Evolutionary conservation across 2,888 invertebrate species (phyloP).

Genomic region (Strigamia transsilvanica): DNA sequence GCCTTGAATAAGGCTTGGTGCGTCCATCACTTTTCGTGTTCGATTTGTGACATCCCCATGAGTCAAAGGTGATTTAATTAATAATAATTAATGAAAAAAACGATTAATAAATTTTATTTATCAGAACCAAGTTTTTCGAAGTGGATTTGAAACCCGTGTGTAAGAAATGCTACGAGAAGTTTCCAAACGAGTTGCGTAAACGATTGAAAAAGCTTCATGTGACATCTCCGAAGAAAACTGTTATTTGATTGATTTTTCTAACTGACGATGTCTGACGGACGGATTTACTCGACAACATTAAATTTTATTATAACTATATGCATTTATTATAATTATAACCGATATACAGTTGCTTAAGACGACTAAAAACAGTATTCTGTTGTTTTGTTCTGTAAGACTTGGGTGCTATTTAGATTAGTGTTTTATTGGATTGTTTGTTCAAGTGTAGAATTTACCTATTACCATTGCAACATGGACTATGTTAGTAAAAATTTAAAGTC

Average conservation of each 20-base stretch:
- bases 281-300: background rate
- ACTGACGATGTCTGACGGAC: background rate
- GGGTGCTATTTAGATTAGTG: constrained; percentile 10
- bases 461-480: background rate
- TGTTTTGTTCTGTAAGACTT: background rate
- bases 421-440: background rate
- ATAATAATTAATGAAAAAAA: background rate
- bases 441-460: background rate
- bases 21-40: constrained; percentile 97
- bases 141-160: constrained; percentile 98
- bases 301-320: background rate
- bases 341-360: background rate
- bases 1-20: constrained; percentile 99
- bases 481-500: background rate
- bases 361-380: constrained; percentile 14
- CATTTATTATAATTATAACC: background rate
- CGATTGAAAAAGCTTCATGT: constrained; percentile 81
- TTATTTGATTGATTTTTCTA: constrained; percentile 14
- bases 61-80: constrained; percentile 76
- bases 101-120: constrained; percentile 46
- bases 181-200: constrained; percentile 91
- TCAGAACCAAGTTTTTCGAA: constrained; percentile 92
- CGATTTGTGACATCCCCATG: constrained; percentile 94
- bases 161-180: constrained; percentile 97
- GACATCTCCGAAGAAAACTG: constrained; percentile 55